Evolutionary conservation across 64 coral and sea anemone genomes (phyloP), one percentile per base, ranked within the genome.

Genomic region (Orbicella faveolata): DNA sequence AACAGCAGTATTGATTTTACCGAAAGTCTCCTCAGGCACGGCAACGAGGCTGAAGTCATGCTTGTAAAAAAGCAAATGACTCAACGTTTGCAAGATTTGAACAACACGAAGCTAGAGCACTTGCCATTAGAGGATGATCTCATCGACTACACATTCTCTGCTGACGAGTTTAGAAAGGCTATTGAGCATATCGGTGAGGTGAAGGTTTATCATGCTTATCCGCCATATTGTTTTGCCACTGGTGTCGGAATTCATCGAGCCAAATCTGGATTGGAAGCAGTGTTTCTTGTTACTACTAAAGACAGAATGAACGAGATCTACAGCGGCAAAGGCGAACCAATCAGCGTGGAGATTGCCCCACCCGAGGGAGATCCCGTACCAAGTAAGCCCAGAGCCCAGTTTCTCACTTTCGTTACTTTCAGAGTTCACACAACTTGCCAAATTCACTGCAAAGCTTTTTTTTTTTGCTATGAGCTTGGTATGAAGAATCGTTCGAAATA

Each of bases 11-110:
- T 94, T n/a, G 93, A 98, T 54, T 98, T 98, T 64, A 95, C 96
- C 0, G 96, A 98, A 79, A 98, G 92, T n/a, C 83, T 94, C 19
- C 90, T 98, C 0, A 68, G 69, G 15, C 96, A 98, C 75, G 96
- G 96, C 8, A 98, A 98, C 83, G 96, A 98, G 72, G 96, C 96
- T 14, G 96, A 98, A 54, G 96, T 98, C 25, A 98, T 94, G 80
- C 61, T 98, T 13, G 96, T 98, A 1, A 87, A 90, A 67, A 98
- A 98, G 65, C 96, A 98, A 70, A 95, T 98, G 96, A 98, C 93
- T 14, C 83, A 94, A 63, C 89, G 96, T 41, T 63, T 98, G 36
- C 90, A 95, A 21, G 96, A 98, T 35, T 61, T 98, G 35, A 93
- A 95, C 73, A 94, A 79, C 14, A 62, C 87, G 1, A 92, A 93